Conservation (phyloP, 2,888 invertebrate genomes). For the Rugalucina vietnamica region DNA sequence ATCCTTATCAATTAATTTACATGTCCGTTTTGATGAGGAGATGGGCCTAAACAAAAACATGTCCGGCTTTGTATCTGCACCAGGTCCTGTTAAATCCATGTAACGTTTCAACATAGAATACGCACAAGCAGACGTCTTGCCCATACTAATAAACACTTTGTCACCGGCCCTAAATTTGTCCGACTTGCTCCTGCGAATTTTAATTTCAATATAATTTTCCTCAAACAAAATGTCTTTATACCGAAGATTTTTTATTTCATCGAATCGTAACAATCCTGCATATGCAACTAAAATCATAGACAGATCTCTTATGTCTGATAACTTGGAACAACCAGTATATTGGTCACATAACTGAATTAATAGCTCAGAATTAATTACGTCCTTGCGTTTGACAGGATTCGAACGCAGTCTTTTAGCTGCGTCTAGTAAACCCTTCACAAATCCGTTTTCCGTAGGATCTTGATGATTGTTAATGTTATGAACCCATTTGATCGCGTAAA, state of each 20-base stretch:
- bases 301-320: conserved; percentile 29
- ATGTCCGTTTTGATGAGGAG: background rate
- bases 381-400: conserved; percentile 1
- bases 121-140: conserved; percentile 28
- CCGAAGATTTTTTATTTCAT: conserved; percentile 12
- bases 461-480: background rate
- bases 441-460: conserved; percentile 4
- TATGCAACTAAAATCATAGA: conserved; percentile 29
- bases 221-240: conserved; percentile 15
- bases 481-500: conserved; percentile 10
- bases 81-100: background rate
- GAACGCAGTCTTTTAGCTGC: background rate
- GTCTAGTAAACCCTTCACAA: background rate
- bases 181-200: conserved; percentile 20
- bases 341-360: background rate
- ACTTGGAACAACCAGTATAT: background rate
- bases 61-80: background rate
- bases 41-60: background rate
- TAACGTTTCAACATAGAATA: conserved; percentile 21
- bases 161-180: conserved; percentile 28
- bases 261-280: conserved; percentile 32
- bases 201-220: conserved; percentile 16
- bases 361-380: background rate
- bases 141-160: conserved; percentile 21
- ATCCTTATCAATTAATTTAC: background rate